Evolutionary conservation across 2,113 vertebrate species (phyloP), one percentile per base, ranked within the genome.

Genomic region (Typhlomys cinereus): DNA sequence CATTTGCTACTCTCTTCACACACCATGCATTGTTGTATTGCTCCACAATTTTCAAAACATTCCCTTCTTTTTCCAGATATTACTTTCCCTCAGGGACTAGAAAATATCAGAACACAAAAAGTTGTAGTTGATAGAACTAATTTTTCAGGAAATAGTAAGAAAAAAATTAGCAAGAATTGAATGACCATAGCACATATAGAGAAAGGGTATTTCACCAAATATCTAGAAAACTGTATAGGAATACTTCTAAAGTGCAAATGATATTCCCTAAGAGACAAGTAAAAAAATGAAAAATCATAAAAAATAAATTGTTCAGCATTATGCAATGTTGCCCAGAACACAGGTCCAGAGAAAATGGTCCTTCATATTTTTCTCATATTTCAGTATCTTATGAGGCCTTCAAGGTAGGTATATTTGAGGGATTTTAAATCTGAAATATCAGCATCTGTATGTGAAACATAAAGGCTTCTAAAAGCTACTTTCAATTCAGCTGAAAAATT

Each of bases 111-210:
- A 92, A 80, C 29, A 74, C 61, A 66, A 36, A 52, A 93, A 78
- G 44, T 79, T 93, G 25, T 23, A 85, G 31, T 71, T 93, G 11
- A 85, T 62, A 69, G 44, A 79, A 89, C 94, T 57, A 62, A 83
- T 18, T 48, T 20, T 82, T 82, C 31, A 82, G 10, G 59, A 69
- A 93, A 39, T 0, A 67, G 36, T 86, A 83, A 81, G 17, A 6
- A 23, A 88, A 57, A 36, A 81, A 39, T 80, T 89, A 64, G 41
- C n/a, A 67, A 71, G 27, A 89, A 29, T 17, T 2, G 27, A 15
- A 79, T 89, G 59, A 36, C 74, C 21, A 64, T 5, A 90, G 36
- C 6, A 89, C 31, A 73, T 93, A 17, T 31, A 7, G 64, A 5
- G 39, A 92, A 87, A 44, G 23, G 21, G 25, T 70, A 84, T 89